Base-by-base conservation (phyloP, 1,140 invertebrate genomes). In the Zaprionus africanus region DNA sequence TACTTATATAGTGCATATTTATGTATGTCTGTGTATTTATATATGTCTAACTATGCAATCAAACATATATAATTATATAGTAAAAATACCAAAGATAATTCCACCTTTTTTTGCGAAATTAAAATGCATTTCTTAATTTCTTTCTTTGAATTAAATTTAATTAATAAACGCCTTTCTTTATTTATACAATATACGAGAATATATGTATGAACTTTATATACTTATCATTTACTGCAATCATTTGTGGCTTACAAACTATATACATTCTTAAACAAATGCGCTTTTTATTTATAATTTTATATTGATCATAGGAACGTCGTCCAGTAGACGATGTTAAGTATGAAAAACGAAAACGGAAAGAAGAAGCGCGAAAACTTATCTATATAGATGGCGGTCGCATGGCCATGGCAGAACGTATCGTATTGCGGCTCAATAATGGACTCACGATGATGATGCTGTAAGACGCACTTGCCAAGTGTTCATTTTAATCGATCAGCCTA, bases 291-390 rank as follows among this genome's bases (percentile, higher is more conserved):
- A 58, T 57, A 54, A 53, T 62, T 70, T 79, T 59, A 58, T 75
- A 43, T 49, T 43, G 36, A 79, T 87, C 80, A 96, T 78, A 97
- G 94, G 93, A 97, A 98, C 67, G 96, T 97, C 76, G 96, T 96
- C 97, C 97, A 98, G 92, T 98, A 98, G 22, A 97, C 96, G 78
- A 97, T 95, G 90, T 98, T 98, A 17, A 98, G 94, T 80, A 97
- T 96, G 81, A 97, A 95, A 93, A 98, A 98, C 7, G 97, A 97
- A 91, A 97, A 97, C 4, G 97, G 97, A 79, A 98, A 98, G 93
- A 97, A 97, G 93, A 97, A 96, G 90, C 97, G 94, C 38, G 97
- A 97, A 90, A 97, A 95, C 90, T 97, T 96, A 93, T 98, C 97
- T 81, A 97, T 97, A 93, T 96, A 97, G 73, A 98, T 93, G 26